Percentiles rank a stretch among this genome's conserved stretches.
These are phyloP conservation scores for Microchirus variegatus DNA, from an alignment of 2,797 vertebrate genomes.

Conservation along the genomic window DNA sequence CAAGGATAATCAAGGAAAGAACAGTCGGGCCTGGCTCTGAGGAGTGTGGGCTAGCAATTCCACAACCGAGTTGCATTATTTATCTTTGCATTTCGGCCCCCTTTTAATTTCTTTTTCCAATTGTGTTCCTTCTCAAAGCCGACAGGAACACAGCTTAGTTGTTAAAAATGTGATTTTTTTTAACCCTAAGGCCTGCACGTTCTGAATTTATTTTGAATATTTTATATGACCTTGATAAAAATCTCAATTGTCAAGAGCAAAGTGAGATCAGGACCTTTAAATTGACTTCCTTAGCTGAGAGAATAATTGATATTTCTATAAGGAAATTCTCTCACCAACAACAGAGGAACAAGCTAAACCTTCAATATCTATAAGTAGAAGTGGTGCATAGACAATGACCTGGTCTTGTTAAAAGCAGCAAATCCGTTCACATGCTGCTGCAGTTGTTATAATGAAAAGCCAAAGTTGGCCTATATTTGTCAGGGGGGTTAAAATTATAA, in stretches of 20 bases:
- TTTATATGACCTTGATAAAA: constrained; percentile 73
- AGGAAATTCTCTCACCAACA: constrained; percentile 59
- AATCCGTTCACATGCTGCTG: constrained; percentile 31
- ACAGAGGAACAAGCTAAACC: constrained; percentile 37
- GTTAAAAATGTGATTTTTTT: constrained; percentile 68
- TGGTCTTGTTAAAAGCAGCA: constrained; percentile 46
- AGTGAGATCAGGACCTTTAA: constrained; percentile 77
- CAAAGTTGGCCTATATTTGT: constrained; percentile 64
- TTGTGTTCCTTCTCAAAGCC: constrained; percentile 69
- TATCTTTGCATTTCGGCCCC: constrained; percentile 78
- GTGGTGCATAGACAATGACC: constrained; percentile 28
- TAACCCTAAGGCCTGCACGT: constrained; percentile 60
- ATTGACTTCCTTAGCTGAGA: constrained; percentile 74
- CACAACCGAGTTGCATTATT: constrained; percentile 80
- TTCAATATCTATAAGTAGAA: constrained; percentile 57
- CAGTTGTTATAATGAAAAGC: constrained; percentile 57
- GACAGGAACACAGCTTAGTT: constrained; percentile 65
- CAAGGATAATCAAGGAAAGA: constrained; percentile 77
- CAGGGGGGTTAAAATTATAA: constrained; percentile 64
- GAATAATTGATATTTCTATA: constrained; percentile 74
- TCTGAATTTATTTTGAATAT: constrained; percentile 75
- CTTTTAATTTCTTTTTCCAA: constrained; percentile 84
- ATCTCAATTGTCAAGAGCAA: constrained; percentile 76
- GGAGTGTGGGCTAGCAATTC: constrained; percentile 71
- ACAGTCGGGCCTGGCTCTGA: constrained; percentile 67